Percentiles rank a stretch among this genome's conserved stretches.
Conservation (phyloP, 1,140 invertebrate species). For the Lineus longissimus region DNA sequence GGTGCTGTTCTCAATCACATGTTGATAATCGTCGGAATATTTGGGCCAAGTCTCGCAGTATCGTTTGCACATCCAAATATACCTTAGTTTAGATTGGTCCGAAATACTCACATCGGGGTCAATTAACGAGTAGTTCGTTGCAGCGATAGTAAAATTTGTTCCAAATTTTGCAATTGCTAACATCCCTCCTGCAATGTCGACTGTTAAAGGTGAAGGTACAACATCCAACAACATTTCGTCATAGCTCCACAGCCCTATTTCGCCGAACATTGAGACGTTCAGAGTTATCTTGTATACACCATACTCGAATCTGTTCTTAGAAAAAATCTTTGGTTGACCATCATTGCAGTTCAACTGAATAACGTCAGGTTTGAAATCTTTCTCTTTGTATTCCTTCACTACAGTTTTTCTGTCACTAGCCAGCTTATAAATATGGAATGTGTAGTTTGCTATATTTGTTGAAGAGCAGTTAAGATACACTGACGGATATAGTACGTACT, state of each 20-base stretch:
- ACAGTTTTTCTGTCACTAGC: not conserved
- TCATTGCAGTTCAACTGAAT: not conserved
- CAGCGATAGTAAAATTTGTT: slow-evolving; percentile 20
- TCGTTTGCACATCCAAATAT: slow-evolving; percentile 28
- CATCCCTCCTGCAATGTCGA: slow-evolving; percentile 23
- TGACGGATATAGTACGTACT: no score
- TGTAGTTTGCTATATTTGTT: no score
- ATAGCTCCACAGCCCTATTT: slow-evolving; percentile 24
- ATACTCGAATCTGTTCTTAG: slow-evolving; percentile 20
- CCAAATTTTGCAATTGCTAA: slow-evolving; percentile 8
- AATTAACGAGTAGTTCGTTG: slow-evolving; percentile 10
- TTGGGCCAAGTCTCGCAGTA: slow-evolving; percentile 28
- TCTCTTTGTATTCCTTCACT: not conserved
- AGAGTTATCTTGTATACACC: slow-evolving; percentile 26
- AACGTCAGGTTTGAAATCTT: no score
- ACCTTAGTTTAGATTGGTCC: slow-evolving; percentile 25
- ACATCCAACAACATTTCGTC: slow-evolving; percentile 19
- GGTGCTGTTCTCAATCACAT: no score
- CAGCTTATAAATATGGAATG: no score
- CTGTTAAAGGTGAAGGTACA: slow-evolving; percentile 18
- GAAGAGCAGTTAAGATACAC: no score
- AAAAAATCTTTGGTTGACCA: not conserved
- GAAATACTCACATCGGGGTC: slow-evolving; percentile 24
- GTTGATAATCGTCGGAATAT: slow-evolving; percentile 14
- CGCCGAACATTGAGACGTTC: slow-evolving; percentile 29